Evolutionary conservation across 2,113 vertebrate genomes (phyloP), one percentile per base, ranked within the genome.

Genomic region (Neopipo cinnamomea): DNA sequence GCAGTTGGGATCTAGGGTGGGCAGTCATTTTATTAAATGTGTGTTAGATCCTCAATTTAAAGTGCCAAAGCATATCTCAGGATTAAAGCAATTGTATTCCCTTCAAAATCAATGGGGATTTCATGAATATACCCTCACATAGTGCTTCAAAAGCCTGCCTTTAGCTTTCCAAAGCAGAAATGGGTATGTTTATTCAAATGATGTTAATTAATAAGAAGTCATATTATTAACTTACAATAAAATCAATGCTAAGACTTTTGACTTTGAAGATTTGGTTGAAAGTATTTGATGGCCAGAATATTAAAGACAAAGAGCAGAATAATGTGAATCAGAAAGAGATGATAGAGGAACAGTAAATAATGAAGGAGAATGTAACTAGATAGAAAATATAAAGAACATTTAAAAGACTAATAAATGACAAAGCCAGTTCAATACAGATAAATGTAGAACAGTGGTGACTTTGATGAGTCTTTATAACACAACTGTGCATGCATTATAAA

Each of bases 331-430:
- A 87, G 58, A 93, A 92, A 88, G 66, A 78, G 62, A 91, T 83
- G 72, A 89, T 39, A 96, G 70, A 95, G 20, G 63, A 93, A 94
- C 25, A 77, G 88, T 94, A 95, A 93, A 94, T 95, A 96, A 75
- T 71, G 85, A 92, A 94, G 86, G 66, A 85, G 58, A 95, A 87
- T 93, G 61, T 94, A 88, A 72, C 72, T 52, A 94, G 90, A 92
- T 88, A 85, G 56, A 93, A 97, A 96, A 93, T 83, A 91, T 19
- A 80, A 84, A 85, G 85, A 93, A 81, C 59, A 79, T 93, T 96
- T 97, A 93, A 95, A 97, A 97, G 95, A 93, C 85, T 95, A 97
- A 94, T 96, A 94, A 94, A 92, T 96, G 70, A 94, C 84, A 96
- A 93, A 94, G 84, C 44, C 46, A 97, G 76, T 96, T 96, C 96